Evolutionary conservation across 2,888 invertebrate species (phyloP).

Genomic region (Beris morrisii): DNA sequence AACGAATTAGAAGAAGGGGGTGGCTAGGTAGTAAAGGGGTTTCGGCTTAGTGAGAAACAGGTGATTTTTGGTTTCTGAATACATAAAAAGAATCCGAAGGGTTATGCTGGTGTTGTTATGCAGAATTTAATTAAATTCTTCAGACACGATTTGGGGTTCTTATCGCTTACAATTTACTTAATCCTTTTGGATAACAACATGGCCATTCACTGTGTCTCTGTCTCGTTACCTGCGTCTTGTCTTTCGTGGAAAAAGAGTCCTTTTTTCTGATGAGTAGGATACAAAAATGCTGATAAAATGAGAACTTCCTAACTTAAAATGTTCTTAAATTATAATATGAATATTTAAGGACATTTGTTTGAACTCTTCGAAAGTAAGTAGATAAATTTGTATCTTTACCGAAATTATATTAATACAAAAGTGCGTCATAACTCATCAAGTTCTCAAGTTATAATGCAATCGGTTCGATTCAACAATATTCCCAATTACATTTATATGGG

Average conservation of each 20-base stretch:
- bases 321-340: not conserved
- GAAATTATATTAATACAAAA: no score
- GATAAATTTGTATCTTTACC: no score
- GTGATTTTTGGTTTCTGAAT: slow-evolving; percentile 38
- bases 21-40: slow-evolving; percentile 23
- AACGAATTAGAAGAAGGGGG: slow-evolving; percentile 12
- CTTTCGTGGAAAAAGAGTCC: not conserved
- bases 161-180: not conserved
- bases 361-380: no score
- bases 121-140: slow-evolving; percentile 36
- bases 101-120: slow-evolving; percentile 10
- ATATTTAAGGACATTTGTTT: no score
- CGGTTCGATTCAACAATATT: no score
- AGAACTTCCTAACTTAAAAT: not conserved
- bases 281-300: not conserved
- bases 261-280: not conserved
- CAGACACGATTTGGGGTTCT: slow-evolving; percentile 30
- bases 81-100: slow-evolving; percentile 28
- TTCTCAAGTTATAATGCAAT: no score
- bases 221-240: not conserved
- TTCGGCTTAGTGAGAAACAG: slow-evolving; percentile 37
- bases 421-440: no score
- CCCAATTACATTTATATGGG: no score
- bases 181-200: no score
- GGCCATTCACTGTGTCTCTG: no score